Percentiles rank a stretch among this genome's conserved stretches.
Evolutionary conservation across 1,140 invertebrate species (phyloP).

Genomic region (Holcopasites calliopsidis): DNA sequence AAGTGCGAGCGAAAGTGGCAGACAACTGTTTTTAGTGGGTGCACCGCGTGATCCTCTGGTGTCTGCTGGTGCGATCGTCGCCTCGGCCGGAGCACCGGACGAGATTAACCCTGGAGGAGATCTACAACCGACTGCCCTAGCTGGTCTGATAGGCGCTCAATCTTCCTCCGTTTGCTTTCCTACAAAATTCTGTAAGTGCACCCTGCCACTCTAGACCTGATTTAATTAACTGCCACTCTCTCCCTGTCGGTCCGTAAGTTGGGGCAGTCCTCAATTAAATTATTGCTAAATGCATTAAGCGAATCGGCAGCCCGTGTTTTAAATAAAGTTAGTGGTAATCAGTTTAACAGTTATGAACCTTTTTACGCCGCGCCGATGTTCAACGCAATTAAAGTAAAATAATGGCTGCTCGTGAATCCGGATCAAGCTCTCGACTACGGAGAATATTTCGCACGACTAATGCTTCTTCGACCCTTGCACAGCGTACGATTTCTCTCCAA

Average conservation of each 20-base stretch:
- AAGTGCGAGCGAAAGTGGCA: slow-evolving; percentile 58
- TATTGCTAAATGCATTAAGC: slow-evolving; percentile 80
- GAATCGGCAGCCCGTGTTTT: slow-evolving; percentile 66
- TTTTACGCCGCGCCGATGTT: slow-evolving; percentile 23
- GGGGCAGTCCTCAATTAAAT: slow-evolving; percentile 77
- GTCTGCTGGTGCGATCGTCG: slow-evolving; percentile 70
- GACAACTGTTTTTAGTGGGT: slow-evolving; percentile 74
- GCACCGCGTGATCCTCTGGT: slow-evolving; percentile 74
- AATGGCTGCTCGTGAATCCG: too few species aligned
- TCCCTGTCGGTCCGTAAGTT: slow-evolving; percentile 65
- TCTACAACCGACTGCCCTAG: slow-evolving; percentile 73
- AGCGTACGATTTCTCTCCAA: slow-evolving; percentile 77
- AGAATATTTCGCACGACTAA: not conserved
- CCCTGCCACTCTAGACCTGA: slow-evolving; percentile 61
- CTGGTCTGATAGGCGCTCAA: slow-evolving; percentile 75
- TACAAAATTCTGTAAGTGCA: slow-evolving; percentile 78
- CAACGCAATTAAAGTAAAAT: slow-evolving; percentile 3
- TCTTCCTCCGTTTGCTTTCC: slow-evolving; percentile 78
- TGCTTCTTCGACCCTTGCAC: slow-evolving; percentile 5
- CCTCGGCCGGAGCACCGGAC: slow-evolving; percentile 57
- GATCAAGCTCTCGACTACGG: not conserved
- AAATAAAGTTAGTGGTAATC: slow-evolving; percentile 77
- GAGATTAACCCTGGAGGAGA: slow-evolving; percentile 71
- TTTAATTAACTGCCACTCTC: slow-evolving; percentile 74
- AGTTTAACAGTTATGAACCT: slow-evolving; percentile 74